phyloP scores from a whole-genome alignment of 2,888 invertebrate species.

The Macaria liturata region DNA sequence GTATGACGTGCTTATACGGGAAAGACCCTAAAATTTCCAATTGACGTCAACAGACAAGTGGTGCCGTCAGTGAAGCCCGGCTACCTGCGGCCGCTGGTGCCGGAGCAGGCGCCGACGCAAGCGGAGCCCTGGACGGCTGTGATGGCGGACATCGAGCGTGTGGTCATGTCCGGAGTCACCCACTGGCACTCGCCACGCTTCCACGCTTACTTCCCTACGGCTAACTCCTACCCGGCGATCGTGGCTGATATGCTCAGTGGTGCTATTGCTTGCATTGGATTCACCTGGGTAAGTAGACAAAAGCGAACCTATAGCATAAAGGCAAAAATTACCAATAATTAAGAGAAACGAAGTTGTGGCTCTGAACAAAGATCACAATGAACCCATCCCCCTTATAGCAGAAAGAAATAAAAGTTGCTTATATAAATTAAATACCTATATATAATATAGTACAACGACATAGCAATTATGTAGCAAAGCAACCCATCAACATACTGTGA shows the following conservation, averaged over 20 bases:
- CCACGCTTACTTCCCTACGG: constrained; percentile 97
- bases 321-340: too few relatives aligned
- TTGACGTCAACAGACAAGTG: constrained; percentile 84
- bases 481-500: too few relatives aligned
- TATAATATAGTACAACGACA: too few relatives aligned
- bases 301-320: too few relatives aligned
- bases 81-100: constrained; percentile 93
- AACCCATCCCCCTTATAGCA: too few relatives aligned
- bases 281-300: constrained; percentile 91
- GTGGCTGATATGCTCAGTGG: constrained; percentile 97
- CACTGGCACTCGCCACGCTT: constrained; percentile 98
- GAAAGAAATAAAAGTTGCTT: too few relatives aligned
- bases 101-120: constrained; percentile 91
- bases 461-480: too few relatives aligned
- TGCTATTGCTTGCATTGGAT: constrained; percentile 97
- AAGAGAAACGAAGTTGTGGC: too few relatives aligned
- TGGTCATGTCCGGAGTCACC: constrained; percentile 99
- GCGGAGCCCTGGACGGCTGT: constrained; percentile 96
- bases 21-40: too few relatives aligned
- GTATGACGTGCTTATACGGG: too few relatives aligned
- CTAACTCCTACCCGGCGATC: constrained; percentile 96
- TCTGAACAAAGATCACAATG: too few relatives aligned
- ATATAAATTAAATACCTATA: too few relatives aligned
- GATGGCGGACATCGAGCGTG: constrained; percentile 95
- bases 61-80: constrained; percentile 97